Base-by-base conservation (phyloP, 2,113 vertebrate species). In the Gambusia affinis region DNA sequence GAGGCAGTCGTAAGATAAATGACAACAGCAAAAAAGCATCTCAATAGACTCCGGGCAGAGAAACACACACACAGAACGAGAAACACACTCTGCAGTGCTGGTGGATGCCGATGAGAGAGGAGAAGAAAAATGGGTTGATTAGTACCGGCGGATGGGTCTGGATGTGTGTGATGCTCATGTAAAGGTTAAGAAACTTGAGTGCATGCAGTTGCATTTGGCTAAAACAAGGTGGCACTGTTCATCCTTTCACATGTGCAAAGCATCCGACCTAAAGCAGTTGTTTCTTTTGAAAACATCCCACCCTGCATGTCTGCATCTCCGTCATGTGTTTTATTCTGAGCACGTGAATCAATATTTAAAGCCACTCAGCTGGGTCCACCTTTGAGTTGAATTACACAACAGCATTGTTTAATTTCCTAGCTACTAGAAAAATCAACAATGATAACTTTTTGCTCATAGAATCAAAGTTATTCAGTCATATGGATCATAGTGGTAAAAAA, bases 101-200 rank as follows among this genome's bases (percentile, higher is more conserved):
- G 27, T 33, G 68, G 82, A 86, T 83, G 57, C 76, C 24, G 19
- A 76, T 67, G 76, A 86, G 81, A 87, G 81, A 66, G 64, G 33
- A 42, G 82, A 88, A 93, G 87, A 88, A 87, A 89, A 90, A 92
- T 93, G 87, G 83, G 80, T 86, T 89, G 92, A 90, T 91, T 90
- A 90, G 84, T 67, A 73, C n/a, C 39, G 77, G 70, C 3, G 44
- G 67, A 78, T 84, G 85, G 87, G 7, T 24, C 51, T 4, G 60
- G 2, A 4, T 75, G 66, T 75, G 71, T 85, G 77, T 85, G 71
- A 76, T 62, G 67, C 73, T 81, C 67, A 70, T 83, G 78, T 80
- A 76, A 85, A 84, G 72, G 70, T 70, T 44, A 7, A 42, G 31
- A 39, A 4, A 22, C 63, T n/a, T 17, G 67, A 22, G 0, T 88